Evolutionary conservation across 2,888 invertebrate genomes (phyloP).

Genomic region (Trilocha varians): DNA sequence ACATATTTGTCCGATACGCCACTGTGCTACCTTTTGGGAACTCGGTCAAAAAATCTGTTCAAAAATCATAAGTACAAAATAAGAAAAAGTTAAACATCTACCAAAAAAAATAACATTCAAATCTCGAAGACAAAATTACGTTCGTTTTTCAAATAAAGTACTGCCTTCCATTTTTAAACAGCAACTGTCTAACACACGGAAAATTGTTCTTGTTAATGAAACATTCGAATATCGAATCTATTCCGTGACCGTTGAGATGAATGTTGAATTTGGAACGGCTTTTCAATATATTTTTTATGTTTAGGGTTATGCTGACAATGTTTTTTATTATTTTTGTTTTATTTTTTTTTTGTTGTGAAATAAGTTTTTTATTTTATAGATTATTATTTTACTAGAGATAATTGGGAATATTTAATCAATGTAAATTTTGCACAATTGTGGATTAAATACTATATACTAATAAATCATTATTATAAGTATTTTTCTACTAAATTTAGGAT

Average conservation of each 20-base stretch:
- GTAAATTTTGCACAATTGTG: no score
- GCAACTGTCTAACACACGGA: neutral
- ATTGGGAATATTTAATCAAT: no score
- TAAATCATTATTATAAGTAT: no score
- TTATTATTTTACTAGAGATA: slow-evolving; percentile 4
- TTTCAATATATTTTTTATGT: neutral
- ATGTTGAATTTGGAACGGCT: neutral
- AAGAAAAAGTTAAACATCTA: no score
- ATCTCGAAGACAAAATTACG: neutral
- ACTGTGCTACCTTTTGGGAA: no score
- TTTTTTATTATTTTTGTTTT: no score
- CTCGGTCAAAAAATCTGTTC: no score
- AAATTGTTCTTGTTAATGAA: neutral
- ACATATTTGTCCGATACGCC: no score
- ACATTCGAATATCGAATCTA: neutral
- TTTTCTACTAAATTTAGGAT: no score
- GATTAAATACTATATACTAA: no score
- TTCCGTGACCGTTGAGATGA: neutral
- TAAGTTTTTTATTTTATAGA: no score
- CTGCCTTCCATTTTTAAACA: slow-evolving; percentile 13
- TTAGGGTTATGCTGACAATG: neutral
- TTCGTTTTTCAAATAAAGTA: slow-evolving; percentile 7
- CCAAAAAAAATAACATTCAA: neutral
- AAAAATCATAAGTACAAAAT: no score
- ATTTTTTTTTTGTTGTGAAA: neutral